Base-by-base conservation (phyloP, 2,888 invertebrate species). In the Tinea trinotella region DNA sequence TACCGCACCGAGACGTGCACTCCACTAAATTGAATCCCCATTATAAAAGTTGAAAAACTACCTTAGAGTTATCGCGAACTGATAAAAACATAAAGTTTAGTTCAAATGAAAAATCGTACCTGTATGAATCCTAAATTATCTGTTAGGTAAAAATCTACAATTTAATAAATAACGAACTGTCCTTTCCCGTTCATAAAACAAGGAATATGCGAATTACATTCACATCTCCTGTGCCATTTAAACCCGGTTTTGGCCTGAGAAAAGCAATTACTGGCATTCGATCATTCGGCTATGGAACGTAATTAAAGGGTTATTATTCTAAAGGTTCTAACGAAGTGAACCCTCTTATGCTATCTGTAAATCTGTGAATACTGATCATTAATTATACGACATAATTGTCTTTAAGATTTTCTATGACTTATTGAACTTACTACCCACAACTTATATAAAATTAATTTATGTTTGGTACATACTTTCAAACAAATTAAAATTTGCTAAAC, bases 211-310 rank as follows among this genome's bases (percentile, higher is more conserved):
- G 54, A 36, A 7, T 36, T 36, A n/a, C 40, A 46, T 18, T 46
- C 46, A 12, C 46, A 46, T 46, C 46, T 46, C 46, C 46, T 5
- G 57, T 64, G 66, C 68, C 72, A 76, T 75, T 56, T 76, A 78
- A 74, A 73, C 66, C 64, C 64, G 62, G 68, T 71, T 75, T 68
- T 69, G 70, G 66, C 61, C 64, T 61, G 68, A 68, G 71, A 72
- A 74, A 74, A 73, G 72, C 76, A 78, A 82, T 83, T 78, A 80
- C 74, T 72, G 70, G 65, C 71, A 70, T 73, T 74, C 73, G 73
- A 76, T 75, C 74, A 74, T 70, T 76, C 66, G 65, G 70, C 70
- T 15, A 65, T 64, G 64, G 66, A 68, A 69, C 68, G 72, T 72
- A 75, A 79, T 80, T 78, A 75, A 74, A 68, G 76, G 66, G 71